These are phyloP conservation scores for Zaprionus capensis DNA, from an alignment of 1,140 invertebrate genomes.

Conservation along the genomic window DNA sequence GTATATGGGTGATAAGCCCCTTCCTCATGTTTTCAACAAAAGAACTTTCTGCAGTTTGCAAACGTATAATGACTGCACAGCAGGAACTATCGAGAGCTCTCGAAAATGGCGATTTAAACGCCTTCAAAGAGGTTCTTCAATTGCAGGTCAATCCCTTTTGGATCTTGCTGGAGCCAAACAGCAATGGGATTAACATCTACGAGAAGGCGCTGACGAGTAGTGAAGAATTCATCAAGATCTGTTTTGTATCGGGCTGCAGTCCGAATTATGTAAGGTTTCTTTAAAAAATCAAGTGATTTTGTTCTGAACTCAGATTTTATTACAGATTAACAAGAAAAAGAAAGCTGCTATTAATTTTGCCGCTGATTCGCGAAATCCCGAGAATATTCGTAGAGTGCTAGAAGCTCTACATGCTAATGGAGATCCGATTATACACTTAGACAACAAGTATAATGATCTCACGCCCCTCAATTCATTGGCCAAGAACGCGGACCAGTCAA, in stretches of 20 bases:
- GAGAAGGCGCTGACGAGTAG: slow-evolving; percentile 32
- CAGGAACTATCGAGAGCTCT: slow-evolving; percentile 29
- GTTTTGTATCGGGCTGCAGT: slow-evolving; percentile 88
- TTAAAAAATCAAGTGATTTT: neutral
- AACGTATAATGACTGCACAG: slow-evolving; percentile 29
- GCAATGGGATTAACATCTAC: slow-evolving; percentile 37
- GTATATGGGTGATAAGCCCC: neutral
- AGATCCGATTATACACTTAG: slow-evolving; percentile 67
- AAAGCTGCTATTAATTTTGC: slow-evolving; percentile 87
- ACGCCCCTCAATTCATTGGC: slow-evolving; percentile 87
- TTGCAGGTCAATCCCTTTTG: slow-evolving; percentile 36
- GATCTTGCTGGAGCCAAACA: slow-evolving; percentile 16
- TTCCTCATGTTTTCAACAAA: neutral
- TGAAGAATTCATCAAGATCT: slow-evolving; percentile 85
- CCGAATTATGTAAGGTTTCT: slow-evolving; percentile 85
- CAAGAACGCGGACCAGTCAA: slow-evolving; percentile 85
- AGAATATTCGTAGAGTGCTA: slow-evolving; percentile 85
- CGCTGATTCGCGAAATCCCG: slow-evolving; percentile 85
- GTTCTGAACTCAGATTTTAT: neutral
- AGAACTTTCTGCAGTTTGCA: neutral
- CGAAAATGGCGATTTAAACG: slow-evolving; percentile 18
- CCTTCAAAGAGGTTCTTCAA: slow-evolving; percentile 44
- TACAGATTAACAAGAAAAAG: slow-evolving; percentile 3
- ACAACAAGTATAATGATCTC: slow-evolving; percentile 85
- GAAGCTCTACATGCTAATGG: neutral